Evolutionary conservation across 2,113 vertebrate species (phyloP), one percentile per base, ranked within the genome.

Genomic region (Maccullochella peelii): DNA sequence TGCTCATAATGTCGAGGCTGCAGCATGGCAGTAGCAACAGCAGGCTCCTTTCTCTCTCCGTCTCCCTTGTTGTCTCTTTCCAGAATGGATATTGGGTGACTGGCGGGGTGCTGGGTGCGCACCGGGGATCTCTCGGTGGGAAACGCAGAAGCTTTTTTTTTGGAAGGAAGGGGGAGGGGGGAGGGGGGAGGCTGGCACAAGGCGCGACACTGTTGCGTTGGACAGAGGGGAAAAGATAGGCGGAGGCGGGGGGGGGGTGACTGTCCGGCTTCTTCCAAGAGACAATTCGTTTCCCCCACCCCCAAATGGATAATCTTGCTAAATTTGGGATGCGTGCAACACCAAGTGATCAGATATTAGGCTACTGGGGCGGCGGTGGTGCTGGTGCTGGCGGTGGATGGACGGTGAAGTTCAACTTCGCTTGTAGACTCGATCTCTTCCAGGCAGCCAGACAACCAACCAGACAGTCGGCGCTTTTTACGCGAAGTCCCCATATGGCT

Each of bases 341-440:
- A 79, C 70, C 79, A 76, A 90, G 85, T 88, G 83, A 85, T 83
- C 84, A 90, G 58, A 89, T 76, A 62, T 69, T 30, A 33, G 33
- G 33, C 33, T 33, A 86, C 69, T 81, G 84, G 84, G 90, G 91
- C 87, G 87, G 82, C 74, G 86, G 88, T 79, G 92, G 88, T 67
- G 87, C 77, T 82, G 33, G 38, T 73, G 75, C 38, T 73, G 86
- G 36, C 20, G 33, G 72, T 47, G 86, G 82, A 85, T 89, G 89
- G 77, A 91, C 89, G 83, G 44, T 20, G 81, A 94, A 94, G 88
- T 93, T 91, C 33, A 92, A 95, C 93, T 95, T 95, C 88, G 68
- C 84, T 85, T 74, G 52, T 84, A 90, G 84, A 87, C 80, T 72
- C 76, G 86, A 42, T 90, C 77, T 86, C 44, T 55, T 81, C 47